A percentile compares a stretch with the other conserved stretches of the same genome.
Evolutionary conservation across 2,113 vertebrate genomes (phyloP).

Genomic region (Crotalus horridus): DNA sequence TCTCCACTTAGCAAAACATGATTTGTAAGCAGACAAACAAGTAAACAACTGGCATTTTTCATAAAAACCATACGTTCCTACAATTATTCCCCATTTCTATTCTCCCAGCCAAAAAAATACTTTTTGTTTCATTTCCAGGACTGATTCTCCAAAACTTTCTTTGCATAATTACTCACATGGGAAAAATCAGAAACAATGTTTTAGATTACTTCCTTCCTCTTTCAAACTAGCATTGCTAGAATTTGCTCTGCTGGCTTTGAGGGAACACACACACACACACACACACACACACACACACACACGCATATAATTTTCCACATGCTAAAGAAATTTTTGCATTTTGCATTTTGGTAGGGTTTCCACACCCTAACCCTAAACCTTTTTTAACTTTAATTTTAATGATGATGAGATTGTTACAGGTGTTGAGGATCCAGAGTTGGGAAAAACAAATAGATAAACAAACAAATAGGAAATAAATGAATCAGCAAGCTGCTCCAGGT

Average conservation of each 20-base stretch:
- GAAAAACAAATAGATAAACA: no score
- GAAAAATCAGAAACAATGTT: neutral
- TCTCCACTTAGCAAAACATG: neutral
- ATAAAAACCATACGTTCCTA: neutral
- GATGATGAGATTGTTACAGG: no score
- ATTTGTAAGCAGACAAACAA: neutral
- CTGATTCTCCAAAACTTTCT: neutral
- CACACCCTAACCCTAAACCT: no score
- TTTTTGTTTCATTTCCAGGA: neutral
- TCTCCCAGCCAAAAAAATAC: neutral
- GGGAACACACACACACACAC: neutral
- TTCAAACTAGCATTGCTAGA: neutral
- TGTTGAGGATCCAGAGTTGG: no score
- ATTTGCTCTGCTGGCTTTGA: neutral
- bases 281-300: neutral
- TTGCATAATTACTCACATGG: neutral
- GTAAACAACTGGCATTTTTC: neutral
- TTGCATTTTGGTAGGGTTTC: no score
- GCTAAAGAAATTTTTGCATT: no score
- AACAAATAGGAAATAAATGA: no score
- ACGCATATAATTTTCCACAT: no score
- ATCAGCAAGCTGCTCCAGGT: no score
- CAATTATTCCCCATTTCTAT: neutral
- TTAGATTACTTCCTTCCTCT: neutral
- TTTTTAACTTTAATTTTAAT: no score